A percentile compares a stretch with the other conserved stretches of the same genome.
phyloP scores from a whole-genome alignment of 2,113 vertebrate species.

The Casuarius casuarius region DNA sequence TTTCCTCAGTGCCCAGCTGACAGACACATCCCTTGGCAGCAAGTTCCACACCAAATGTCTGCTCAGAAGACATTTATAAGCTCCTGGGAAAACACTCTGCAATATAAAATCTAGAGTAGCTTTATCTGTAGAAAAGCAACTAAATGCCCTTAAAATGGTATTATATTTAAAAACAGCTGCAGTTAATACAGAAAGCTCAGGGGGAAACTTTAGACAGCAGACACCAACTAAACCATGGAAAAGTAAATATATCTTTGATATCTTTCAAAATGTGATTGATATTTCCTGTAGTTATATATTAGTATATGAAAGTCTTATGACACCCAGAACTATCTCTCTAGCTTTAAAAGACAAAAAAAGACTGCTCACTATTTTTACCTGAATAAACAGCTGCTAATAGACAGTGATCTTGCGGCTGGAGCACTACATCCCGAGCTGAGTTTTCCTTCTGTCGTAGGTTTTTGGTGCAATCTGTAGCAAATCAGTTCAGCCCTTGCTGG shows the following conservation, averaged over 20 bases:
- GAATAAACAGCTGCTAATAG: not conserved
- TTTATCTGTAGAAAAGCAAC: not conserved
- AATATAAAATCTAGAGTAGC: not conserved
- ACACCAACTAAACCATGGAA: not conserved
- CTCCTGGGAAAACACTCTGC: not conserved
- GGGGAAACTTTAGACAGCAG: not conserved
- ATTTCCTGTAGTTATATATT: not conserved
- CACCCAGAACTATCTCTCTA: too few species aligned
- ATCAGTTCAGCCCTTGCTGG: not conserved
- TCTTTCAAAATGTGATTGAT: not conserved
- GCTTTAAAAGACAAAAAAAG: not conserved
- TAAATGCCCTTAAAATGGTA: not conserved
- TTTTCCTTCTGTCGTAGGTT: not conserved
- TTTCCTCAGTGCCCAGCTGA: not conserved
- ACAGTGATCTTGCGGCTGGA: not conserved
- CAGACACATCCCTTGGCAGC: fast-evolving
- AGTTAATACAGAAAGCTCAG: not conserved
- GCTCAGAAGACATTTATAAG: not conserved
- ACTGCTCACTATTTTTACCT: not conserved
- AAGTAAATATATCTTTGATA: not conserved
- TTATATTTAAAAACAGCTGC: not conserved
- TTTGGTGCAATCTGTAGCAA: not conserved
- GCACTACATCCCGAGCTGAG: fast-evolving
- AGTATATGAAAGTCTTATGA: not conserved
- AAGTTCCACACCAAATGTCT: too few species aligned